A percentile compares a stretch with the other conserved stretches of the same genome.
phyloP scores from a whole-genome alignment of 2,797 vertebrate species.

The Telmatherina bonti region DNA sequence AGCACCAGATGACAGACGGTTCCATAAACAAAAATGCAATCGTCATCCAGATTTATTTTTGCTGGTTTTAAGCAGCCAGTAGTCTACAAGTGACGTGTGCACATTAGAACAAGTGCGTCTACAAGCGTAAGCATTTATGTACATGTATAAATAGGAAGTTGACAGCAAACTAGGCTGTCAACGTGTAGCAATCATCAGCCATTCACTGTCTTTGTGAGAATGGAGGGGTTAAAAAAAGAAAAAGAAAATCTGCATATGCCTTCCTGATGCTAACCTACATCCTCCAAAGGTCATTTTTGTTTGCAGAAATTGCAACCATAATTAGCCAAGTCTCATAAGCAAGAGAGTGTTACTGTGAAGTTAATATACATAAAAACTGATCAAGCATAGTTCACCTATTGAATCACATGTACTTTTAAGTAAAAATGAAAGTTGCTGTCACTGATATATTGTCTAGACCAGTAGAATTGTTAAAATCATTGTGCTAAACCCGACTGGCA shows the following conservation, averaged over 20 bases:
- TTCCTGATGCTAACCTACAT: too few species aligned
- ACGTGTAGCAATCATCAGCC: background rate
- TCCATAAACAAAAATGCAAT: conserved; percentile 54
- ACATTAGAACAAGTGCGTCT: background rate
- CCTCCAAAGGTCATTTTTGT: too few species aligned
- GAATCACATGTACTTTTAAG: too few species aligned
- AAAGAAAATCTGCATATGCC: background rate
- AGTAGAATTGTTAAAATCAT: too few species aligned
- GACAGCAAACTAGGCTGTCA: background rate
- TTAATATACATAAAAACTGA: background rate
- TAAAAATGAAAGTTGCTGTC: background rate
- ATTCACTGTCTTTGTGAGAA: background rate
- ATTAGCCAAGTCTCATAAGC: too few species aligned
- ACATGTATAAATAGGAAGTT: background rate
- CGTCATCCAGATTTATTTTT: background rate
- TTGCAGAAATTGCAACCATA: too few species aligned
- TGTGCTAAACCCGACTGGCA: too few species aligned
- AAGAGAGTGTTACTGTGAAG: background rate
- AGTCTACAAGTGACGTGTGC: background rate
- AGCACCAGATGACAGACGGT: conserved; percentile 34
- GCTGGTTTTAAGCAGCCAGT: background rate
- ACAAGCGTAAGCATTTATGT: background rate
- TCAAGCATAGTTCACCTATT: background rate
- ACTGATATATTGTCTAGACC: background rate
- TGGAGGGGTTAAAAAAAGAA: background rate